These are phyloP conservation scores for Chrysoperla carnea DNA, from an alignment of 1,140 invertebrate genomes.

Conservation along the genomic window DNA sequence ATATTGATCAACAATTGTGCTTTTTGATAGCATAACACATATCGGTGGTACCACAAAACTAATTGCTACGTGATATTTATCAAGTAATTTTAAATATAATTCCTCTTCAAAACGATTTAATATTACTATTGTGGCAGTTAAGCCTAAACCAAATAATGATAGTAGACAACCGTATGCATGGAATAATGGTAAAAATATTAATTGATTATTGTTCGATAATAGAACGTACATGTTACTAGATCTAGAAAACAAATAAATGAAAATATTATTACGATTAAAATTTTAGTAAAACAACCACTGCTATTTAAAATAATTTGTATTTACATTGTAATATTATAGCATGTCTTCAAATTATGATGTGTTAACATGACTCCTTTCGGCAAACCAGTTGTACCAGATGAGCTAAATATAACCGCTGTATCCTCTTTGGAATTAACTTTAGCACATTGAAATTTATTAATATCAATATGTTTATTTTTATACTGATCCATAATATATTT, in stretches of 20 bases:
- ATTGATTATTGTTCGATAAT: background rate
- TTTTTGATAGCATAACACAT: slow-evolving; percentile 33
- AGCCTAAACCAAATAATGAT: slow-evolving; percentile 3
- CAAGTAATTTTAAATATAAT: slow-evolving; percentile 30
- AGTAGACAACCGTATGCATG: slow-evolving; percentile 11
- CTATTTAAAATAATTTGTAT: background rate
- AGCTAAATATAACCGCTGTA: slow-evolving; percentile 25
- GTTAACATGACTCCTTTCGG: slow-evolving; percentile 65
- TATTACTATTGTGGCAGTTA: slow-evolving; percentile 12
- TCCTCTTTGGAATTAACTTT: slow-evolving; percentile 9
- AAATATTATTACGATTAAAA: background rate
- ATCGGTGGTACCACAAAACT: slow-evolving; percentile 34
- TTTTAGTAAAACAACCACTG: no score
- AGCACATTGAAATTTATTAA: slow-evolving; percentile 4
- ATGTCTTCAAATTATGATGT: slow-evolving; percentile 32
- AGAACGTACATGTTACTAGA: slow-evolving; percentile 3
- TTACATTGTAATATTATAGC: background rate
- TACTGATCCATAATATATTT: background rate
- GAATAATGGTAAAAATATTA: slow-evolving; percentile 15
- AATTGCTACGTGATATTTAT: slow-evolving; percentile 31
- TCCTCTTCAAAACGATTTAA: slow-evolving; percentile 36
- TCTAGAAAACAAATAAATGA: slow-evolving; percentile 4
- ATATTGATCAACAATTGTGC: slow-evolving; percentile 21
- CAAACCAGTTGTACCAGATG: slow-evolving; percentile 51
- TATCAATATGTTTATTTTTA: background rate